Evolutionary conservation across 2,888 invertebrate species (phyloP), one percentile per base, ranked within the genome.

Genomic region (Dermolepida albohirtum): DNA sequence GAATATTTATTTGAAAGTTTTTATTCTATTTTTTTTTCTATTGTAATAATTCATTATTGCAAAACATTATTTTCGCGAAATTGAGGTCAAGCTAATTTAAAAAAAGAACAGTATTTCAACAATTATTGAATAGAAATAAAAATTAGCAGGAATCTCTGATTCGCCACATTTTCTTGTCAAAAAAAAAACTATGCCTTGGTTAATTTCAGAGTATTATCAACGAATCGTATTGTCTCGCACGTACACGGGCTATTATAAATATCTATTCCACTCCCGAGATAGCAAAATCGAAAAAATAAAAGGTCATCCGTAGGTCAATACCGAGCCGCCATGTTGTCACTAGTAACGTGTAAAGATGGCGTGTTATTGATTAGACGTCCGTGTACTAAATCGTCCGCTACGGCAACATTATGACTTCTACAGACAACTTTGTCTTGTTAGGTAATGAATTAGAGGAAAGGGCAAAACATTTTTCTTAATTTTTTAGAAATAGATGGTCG

Each of bases 81-180:
- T 29, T 27, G 50, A 51, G 41, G 64, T 52, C 51, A 14, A n/a
- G 51, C 51, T 52, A 52, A 52, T 52, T 52, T 29, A 29, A 12
- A 6, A 6, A 27, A n/a, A n/a, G n/a, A n/a, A n/a, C n/a, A 34
- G 8, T 52, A 14, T n/a, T 52, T 5, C 22, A 22, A 43, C 22
- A 57, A 17, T 6, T 34, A 34, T 34, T 34, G 29, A 39, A 47
- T 34, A 29, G 44, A 44, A 10, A 34, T 4, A 5, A 47, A 41
- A 59, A 59, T 59, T 59, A 47, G 59, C 59, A 59, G 59, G 44
- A 59, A 59, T 59, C 59, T 59, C 59, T 10, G 29, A 62, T 34
- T 62, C 59, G 59, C 47, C 16, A 44, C 43, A 22, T 43, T 6
- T 12, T 43, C 12, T 5, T 27, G 10, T 29, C n/a, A 29, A 62